Percentiles rank a stretch among this genome's conserved stretches.
phyloP scores from a whole-genome alignment of 92 coral and sea anemone genomes.

The Epizoanthus stellaris region DNA sequence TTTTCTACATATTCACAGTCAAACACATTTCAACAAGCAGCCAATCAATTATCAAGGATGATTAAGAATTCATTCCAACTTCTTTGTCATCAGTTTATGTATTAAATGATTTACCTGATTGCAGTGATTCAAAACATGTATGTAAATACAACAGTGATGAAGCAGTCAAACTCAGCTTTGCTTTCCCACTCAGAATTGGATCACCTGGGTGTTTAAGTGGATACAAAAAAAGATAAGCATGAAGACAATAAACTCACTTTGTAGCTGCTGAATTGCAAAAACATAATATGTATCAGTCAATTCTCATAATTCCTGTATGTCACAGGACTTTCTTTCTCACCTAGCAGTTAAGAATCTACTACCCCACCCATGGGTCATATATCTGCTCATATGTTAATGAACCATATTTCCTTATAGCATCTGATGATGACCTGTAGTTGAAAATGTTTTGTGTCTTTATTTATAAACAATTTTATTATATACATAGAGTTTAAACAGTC shows the following conservation, averaged over 20 bases:
- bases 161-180: slow-evolving; percentile 85
- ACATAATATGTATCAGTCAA: too few relatives aligned
- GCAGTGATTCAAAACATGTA: slow-evolving; percentile 76
- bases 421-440: too few relatives aligned
- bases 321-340: background rate
- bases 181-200: slow-evolving; percentile 67
- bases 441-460: too few relatives aligned
- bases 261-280: background rate
- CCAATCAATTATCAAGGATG: too few relatives aligned
- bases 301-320: too few relatives aligned
- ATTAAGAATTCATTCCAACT: background rate
- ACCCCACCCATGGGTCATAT: background rate
- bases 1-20: too few relatives aligned
- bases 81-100: too few relatives aligned
- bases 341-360: background rate
- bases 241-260: background rate
- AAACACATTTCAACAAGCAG: too few relatives aligned
- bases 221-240: background rate
- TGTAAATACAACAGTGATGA: slow-evolving; percentile 83
- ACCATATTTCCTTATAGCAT: too few relatives aligned
- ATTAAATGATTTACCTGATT: slow-evolving; percentile 57
- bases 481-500: too few relatives aligned
- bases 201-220: slow-evolving; percentile 58
- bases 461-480: too few relatives aligned
- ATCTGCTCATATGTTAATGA: too few relatives aligned